Evolutionary conservation across 1,140 invertebrate species (phyloP).

Genomic region (Phocides pigmalion): DNA sequence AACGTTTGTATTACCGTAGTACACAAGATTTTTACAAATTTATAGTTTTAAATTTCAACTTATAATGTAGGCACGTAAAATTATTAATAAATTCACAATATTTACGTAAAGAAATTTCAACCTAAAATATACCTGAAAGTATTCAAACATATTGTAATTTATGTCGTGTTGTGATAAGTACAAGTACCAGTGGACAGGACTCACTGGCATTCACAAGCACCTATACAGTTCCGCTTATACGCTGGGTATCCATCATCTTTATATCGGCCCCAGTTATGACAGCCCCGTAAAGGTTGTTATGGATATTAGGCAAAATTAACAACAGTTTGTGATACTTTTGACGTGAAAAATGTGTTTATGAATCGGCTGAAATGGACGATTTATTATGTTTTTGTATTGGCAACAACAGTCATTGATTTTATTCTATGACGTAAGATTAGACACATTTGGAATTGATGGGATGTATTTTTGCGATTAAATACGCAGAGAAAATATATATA

Average conservation of each 20-base stretch:
- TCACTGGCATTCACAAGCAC: slow-evolving; percentile 29
- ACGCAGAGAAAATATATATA: no score
- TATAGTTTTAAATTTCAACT: no score
- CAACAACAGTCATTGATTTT: slow-evolving; percentile 24
- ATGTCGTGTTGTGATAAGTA: slow-evolving; percentile 14
- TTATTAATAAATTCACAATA: no score
- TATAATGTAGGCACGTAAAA: no score
- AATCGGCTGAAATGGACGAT: slow-evolving; percentile 46
- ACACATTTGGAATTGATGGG: slow-evolving; percentile 11
- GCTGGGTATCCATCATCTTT: slow-evolving; percentile 75
- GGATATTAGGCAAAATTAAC: slow-evolving; percentile 77
- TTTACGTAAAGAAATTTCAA: background rate
- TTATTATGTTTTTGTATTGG: slow-evolving; percentile 37
- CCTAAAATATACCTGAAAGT: background rate
- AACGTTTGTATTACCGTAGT: no score
- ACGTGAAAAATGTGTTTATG: slow-evolving; percentile 64
- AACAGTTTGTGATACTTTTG: slow-evolving; percentile 72
- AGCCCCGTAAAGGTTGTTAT: slow-evolving; percentile 65
- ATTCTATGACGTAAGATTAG: slow-evolving; percentile 2
- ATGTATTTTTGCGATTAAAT: no score
- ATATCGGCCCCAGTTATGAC: slow-evolving; percentile 68
- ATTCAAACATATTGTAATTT: slow-evolving; percentile 6
- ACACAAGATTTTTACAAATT: no score
- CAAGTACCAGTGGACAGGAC: slow-evolving; percentile 17
- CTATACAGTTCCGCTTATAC: slow-evolving; percentile 51